Evolutionary conservation across 1,140 invertebrate species (phyloP).

Genomic region (Pseudomyrmex cubaensis): DNA sequence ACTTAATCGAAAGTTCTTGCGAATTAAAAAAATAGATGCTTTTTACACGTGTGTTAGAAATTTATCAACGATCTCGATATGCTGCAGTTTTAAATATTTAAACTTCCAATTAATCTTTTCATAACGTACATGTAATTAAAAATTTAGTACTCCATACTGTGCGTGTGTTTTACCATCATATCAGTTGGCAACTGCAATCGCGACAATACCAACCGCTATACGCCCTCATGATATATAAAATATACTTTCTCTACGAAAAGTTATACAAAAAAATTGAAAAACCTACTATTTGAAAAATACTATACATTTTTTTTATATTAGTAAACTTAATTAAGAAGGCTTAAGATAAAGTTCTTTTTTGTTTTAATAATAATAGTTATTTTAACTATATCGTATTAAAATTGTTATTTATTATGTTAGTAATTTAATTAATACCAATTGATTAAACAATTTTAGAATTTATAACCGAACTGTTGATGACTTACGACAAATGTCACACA

Average conservation of each 20-base stretch:
- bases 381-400: background rate
- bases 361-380: background rate
- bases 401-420: background rate
- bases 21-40: conserved; percentile 9
- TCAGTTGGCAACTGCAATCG: conserved; percentile 45
- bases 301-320: too few species aligned
- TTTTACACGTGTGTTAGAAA: too few species aligned
- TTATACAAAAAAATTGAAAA: background rate
- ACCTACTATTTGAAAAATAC: too few species aligned
- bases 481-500: background rate
- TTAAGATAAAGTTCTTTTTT: background rate
- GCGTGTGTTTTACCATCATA: conserved; percentile 20
- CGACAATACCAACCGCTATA: conserved; percentile 45
- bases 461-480: background rate
- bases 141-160: background rate
- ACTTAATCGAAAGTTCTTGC: background rate
- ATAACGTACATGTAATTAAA: background rate
- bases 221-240: background rate
- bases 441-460: background rate
- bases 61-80: background rate
- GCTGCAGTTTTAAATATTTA: background rate
- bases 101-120: background rate
- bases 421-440: background rate
- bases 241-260: background rate
- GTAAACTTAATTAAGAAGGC: background rate